phyloP scores from a whole-genome alignment of 2,113 vertebrate species.

The Zootoca vivipara region DNA sequence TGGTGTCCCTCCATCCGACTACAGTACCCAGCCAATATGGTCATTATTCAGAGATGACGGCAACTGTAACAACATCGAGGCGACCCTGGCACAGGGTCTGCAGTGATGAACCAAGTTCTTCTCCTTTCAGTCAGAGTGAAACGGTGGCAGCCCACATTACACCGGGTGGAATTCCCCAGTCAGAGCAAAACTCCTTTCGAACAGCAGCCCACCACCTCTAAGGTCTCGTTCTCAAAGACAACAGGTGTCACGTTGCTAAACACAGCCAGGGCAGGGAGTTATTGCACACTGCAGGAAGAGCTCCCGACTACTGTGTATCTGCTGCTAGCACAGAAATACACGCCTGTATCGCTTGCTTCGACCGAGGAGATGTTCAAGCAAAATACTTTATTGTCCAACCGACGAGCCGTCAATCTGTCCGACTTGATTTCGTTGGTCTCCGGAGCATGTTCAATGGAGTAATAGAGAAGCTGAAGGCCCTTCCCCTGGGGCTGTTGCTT shows the following conservation, averaged over 20 bases:
- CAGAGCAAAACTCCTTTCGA: not conserved
- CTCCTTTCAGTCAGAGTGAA: no score
- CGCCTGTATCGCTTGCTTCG: not conserved
- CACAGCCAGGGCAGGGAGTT: not conserved
- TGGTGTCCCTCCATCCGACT: no score
- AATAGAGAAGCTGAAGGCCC: conserved; percentile 20
- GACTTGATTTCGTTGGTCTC: not conserved
- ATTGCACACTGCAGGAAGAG: not conserved
- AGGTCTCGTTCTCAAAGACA: not conserved
- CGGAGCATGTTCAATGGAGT: not conserved
- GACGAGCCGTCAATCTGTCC: not conserved
- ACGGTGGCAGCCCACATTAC: not conserved
- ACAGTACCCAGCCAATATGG: no score
- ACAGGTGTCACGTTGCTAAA: not conserved
- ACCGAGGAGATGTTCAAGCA: conserved; percentile 14
- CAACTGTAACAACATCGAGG: no score
- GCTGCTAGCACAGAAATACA: conserved; percentile 9
- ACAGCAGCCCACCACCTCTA: not conserved
- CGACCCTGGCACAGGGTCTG: not conserved
- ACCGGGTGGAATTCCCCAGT: no score
- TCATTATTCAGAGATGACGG: no score
- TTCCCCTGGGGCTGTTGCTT: not conserved
- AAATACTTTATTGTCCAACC: rapidly evolving
- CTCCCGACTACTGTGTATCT: not conserved
- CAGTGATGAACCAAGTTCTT: no score